A percentile compares a stretch with the other conserved stretches of the same genome.
Evolutionary conservation across 2,888 invertebrate genomes (phyloP).

Genomic region (Spilosoma lubricipeda): DNA sequence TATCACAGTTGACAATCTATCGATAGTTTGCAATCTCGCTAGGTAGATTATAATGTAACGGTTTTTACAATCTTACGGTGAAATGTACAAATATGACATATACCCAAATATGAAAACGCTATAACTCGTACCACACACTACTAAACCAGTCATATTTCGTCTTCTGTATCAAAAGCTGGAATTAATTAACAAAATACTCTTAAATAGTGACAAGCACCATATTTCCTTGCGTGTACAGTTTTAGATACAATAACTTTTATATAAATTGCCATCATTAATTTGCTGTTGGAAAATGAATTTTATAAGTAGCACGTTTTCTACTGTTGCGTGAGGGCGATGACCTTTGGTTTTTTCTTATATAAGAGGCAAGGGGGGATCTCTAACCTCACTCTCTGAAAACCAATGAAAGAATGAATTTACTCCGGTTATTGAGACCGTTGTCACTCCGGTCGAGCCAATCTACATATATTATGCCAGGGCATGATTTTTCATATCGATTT

Average conservation of each 20-base stretch:
- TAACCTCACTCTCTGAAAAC: not conserved
- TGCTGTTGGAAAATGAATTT: not conserved
- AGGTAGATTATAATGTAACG: no score
- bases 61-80: no score
- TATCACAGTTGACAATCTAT: no score
- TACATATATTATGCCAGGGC: no score
- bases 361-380: not conserved
- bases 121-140: not conserved
- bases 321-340: not conserved
- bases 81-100: no score
- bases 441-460: no score
- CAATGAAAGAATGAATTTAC: not conserved
- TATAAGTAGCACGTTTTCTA: slow-evolving; percentile 1
- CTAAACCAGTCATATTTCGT: slow-evolving; percentile 2
- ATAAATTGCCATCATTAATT: slow-evolving; percentile 24
- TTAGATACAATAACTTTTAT: slow-evolving; percentile 16
- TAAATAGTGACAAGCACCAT: slow-evolving; percentile 14
- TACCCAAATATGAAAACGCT: not conserved
- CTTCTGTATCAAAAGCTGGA: slow-evolving; percentile 13
- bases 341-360: not conserved
- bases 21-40: no score
- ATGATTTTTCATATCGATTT: no score
- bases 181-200: slow-evolving; percentile 29
- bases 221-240: slow-evolving; percentile 17
- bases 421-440: no score